Percentiles rank a stretch among this genome's conserved stretches.
phyloP scores from a whole-genome alignment of 2,797 vertebrate genomes.

The Acipenser oxyrinchus region DNA sequence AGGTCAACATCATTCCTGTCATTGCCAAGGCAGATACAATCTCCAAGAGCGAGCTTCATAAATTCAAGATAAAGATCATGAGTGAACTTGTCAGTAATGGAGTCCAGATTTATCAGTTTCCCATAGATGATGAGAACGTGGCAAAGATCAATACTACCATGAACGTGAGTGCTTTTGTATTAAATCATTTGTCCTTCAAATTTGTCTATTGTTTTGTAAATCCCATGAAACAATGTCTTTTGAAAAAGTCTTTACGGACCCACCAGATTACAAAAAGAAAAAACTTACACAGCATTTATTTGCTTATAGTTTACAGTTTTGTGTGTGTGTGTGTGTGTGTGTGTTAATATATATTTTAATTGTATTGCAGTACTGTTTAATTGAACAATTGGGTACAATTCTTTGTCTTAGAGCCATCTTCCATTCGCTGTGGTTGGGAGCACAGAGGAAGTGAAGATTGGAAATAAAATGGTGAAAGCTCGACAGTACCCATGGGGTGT shows the following conservation, averaged over 20 bases:
- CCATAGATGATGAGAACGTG: conserved; percentile 81
- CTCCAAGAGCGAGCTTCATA: conserved; percentile 86
- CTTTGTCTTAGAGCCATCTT: conserved; percentile 62
- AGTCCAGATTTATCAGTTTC: conserved; percentile 89
- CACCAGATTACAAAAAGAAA: too few species aligned
- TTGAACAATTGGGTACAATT: too few species aligned
- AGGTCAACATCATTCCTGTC: conserved; percentile 96
- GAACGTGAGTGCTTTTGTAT: conserved; percentile 71
- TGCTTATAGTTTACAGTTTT: too few species aligned
- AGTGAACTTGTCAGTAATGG: conserved; percentile 82
- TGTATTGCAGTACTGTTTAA: too few species aligned
- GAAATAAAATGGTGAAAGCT: conserved; percentile 88
- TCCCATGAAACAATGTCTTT: too few species aligned
- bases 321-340: too few species aligned
- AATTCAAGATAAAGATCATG: conserved; percentile 93
- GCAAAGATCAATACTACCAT: conserved; percentile 81
- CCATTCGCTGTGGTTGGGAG: conserved; percentile 90
- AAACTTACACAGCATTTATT: too few species aligned
- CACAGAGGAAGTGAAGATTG: conserved; percentile 76
- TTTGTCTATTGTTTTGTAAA: too few species aligned
- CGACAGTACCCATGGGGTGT: conserved; percentile 91
- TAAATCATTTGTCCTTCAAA: too few species aligned
- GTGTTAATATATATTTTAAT: too few species aligned
- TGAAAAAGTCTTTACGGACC: too few species aligned
- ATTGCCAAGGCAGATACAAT: conserved; percentile 94